Base-by-base conservation (phyloP, 2,797 vertebrate genomes). In the Limosa lapponica region DNA sequence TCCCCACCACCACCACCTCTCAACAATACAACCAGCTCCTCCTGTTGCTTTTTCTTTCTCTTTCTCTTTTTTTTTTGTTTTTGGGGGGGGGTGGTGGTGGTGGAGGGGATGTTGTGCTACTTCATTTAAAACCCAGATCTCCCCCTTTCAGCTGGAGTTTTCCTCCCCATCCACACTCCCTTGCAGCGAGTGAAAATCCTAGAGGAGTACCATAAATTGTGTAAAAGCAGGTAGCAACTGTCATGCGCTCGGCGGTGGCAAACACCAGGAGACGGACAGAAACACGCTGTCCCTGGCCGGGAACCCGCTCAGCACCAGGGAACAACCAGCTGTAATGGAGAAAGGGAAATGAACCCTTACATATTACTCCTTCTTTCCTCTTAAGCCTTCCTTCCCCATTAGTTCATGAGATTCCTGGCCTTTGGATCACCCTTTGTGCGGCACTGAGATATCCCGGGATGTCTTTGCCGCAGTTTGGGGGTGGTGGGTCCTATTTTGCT, bases 331-430 rank as follows among this genome's bases (percentile, higher is more conserved):
- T 86, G 54, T 32, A 65, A 87, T 7, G 69, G 91, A 74, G 83
- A 66, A 78, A 73, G 62, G 72, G 73, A 93, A 85, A 86, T 54
- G 12, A 7, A 39, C 54, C 44, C 43, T 41, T 77, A 2, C 23
- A 15, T 64, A 25, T 89, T 66, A 65, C 67, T 87, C 39, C 65
- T 79, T 78, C 69, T 95, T 92, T 82, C 85, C 91, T 61, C 52
- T 17, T 7, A 11, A 92, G 13, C 30, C 41, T 54, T 93, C 54
- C 80, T 87, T 82, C 83, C 82, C 78, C 57, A 59, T 82, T 61
- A 85, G 54, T 88, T 93, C 86, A 48, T 23, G 39, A 70, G 51
- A 82, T 89, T 90, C 92, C 93, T 82, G 77, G 78, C 85, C 81
- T 13, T 84, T 64, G 71, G 64, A 84, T 43, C 3, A 0, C 32